Evolutionary conservation across 2,888 invertebrate genomes (phyloP), one percentile per base, ranked within the genome.

Genomic region (Octonoba sinensis): DNA sequence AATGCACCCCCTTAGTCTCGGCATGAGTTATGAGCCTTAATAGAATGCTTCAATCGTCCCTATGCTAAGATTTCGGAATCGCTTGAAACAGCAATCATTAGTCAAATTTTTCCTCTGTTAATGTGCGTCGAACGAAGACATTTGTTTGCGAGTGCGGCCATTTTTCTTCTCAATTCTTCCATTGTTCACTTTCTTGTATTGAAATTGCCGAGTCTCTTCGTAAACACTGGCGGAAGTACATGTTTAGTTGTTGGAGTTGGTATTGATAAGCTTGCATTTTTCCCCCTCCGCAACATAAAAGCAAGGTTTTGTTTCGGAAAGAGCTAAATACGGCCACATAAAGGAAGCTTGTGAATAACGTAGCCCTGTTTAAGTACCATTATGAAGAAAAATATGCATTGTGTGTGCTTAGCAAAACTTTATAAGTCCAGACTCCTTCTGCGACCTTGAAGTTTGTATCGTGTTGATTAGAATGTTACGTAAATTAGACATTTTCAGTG

Each of bases 141-240:
- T 66, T 75, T 75, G 75, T 75, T 75, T 75, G 64, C 75, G 60
- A 59, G 36, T 65, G 22, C 49, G 47, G 13, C 57, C 65, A 56
- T 72, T 72, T 72, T 66, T 16, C 49, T 49, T 24, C 16, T 46
- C 65, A 65, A 46, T 49, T 65, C 65, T 65, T 60, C 51, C 72
- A 15, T 57, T 66, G 16, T 18, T 65, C 51, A 44, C 46, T 12
- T 36, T 36, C 27, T 20, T 27, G 27, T 71, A 47, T 72, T 47
- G 16, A 49, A 47, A 49, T 24, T 36, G 36, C 36, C 36, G 36
- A 36, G 36, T 36, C 36, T 36, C 22, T 46, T 65, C 65, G 57
- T 79, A 79, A 79, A 79, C 72, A 79, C 44, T 36, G 18, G 13
- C 72, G 78, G 78, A 79, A 79, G 72, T 66, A 13, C 24, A 66